A percentile compares a stretch with the other conserved stretches of the same genome.
Conservation (phyloP, 2,888 invertebrate species). For the Hesperia comma region DNA sequence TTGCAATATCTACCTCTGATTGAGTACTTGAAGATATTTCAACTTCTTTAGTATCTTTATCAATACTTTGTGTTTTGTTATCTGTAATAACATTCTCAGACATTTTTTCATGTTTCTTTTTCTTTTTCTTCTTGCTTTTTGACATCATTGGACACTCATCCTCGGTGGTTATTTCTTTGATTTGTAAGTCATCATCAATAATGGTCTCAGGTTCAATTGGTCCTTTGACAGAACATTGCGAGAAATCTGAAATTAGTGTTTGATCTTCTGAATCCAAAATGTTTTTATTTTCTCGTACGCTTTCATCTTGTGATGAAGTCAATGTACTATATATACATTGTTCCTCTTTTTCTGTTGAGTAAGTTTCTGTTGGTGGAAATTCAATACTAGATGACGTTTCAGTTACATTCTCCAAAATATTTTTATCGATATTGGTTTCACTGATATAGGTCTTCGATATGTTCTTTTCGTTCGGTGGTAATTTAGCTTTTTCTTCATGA, state of each 20-base stretch:
- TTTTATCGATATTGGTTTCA: constrained; percentile 1
- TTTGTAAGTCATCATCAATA: no score
- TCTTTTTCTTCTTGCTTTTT: constrained; percentile 47
- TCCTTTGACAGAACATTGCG: background rate
- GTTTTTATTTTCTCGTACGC: background rate
- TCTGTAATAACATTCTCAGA: constrained; percentile 26
- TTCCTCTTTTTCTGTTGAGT: constrained; percentile 1
- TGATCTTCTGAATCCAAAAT: background rate
- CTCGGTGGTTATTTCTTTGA: background rate
- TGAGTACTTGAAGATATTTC: background rate
- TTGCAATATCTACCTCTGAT: background rate
- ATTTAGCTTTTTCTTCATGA: constrained; percentile 5
- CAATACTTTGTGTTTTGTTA: constrained; percentile 32
- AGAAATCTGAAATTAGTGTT: background rate
- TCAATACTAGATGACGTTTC: constrained; percentile 3
- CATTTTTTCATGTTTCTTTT: constrained; percentile 45
- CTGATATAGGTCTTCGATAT: background rate
- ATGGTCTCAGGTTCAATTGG: background rate
- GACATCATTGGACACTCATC: constrained; percentile 22
- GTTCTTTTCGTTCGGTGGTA: constrained; percentile 8
- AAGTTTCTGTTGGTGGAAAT: constrained; percentile 3
- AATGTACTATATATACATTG: no score
- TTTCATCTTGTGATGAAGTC: constrained; percentile 2
- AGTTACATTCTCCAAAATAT: background rate
- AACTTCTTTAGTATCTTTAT: background rate